Evolutionary conservation across 2,888 invertebrate species (phyloP).

Genomic region (Athalia cordata): DNA sequence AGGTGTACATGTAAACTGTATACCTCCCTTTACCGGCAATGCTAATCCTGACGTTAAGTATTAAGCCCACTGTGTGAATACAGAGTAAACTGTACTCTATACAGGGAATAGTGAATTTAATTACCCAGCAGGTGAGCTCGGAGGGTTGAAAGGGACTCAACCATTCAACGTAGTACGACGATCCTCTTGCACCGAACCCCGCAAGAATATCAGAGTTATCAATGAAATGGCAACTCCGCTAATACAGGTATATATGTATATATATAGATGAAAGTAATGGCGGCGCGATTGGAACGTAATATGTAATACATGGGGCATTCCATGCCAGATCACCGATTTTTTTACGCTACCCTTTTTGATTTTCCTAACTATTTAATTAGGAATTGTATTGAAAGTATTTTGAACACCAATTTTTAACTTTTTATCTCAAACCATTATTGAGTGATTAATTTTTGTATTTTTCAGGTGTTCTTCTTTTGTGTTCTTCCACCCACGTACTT

Average conservation of each 20-base stretch:
- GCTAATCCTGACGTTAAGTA: conserved; percentile 41
- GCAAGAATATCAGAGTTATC: conserved; percentile 20
- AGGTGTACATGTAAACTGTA: neutral
- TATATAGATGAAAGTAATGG: no score
- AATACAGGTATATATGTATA: neutral
- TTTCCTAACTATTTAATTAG: no score
- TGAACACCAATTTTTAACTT: no score
- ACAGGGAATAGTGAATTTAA: conserved; percentile 26
- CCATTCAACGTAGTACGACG: conserved; percentile 21
- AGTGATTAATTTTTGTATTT: no score
- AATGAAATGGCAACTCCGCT: conserved; percentile 32
- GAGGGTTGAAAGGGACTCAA: neutral
- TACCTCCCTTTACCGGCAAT: conserved; percentile 5
- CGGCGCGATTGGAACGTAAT: no score
- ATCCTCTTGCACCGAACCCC: conserved; percentile 18
- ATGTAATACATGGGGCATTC: no score
- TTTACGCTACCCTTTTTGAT: no score
- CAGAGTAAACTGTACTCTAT: conserved; percentile 13
- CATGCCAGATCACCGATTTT: no score
- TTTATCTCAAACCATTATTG: no score
- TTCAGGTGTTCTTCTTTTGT: no score
- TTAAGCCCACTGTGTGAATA: conserved; percentile 20
- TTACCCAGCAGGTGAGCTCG: conserved; percentile 13
- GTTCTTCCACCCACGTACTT: no score
- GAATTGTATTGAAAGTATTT: no score